Base-by-base conservation (phyloP, 2,888 invertebrate species). In the Terebella lapidaria region DNA sequence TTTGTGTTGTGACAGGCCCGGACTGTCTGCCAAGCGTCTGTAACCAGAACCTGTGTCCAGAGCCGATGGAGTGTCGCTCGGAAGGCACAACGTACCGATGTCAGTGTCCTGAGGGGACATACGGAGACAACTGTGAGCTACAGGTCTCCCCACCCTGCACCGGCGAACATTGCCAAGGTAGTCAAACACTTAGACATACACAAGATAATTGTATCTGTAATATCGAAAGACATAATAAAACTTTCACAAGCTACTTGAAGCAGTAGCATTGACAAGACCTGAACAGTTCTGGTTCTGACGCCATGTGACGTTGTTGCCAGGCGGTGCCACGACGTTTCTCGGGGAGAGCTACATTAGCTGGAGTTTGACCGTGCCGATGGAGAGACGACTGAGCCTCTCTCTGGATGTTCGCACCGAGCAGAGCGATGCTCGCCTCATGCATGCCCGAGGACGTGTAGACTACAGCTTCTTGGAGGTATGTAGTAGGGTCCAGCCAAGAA, bases 321-420 rank as follows among this genome's bases (percentile, higher is more conserved):
- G n/a, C n/a, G n/a, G n/a, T n/a, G n/a, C n/a, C n/a, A n/a, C n/a
- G 64, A 89, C 89, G 0, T 90, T 91, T 74, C 85, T 86, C 60
- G 91, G 91, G 0, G 88, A 88, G 72, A 90, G 91, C 73, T 92
- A 89, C 79, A 89, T 89, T 0, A 87, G 88, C 67, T 90, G 90
- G 78, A 85, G 86, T 64, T 68, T 84, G 56, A 71, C 74, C 18
- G 76, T 79, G 51, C 67, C 76, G 22, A 73, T 91, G 51, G 93
- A 92, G 77, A 89, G 90, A 74, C 88, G 90, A 74, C 84, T 95
- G 66, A 86, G 86, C 67, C 82, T 94, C 59, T 87, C 90, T 55
- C 79, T 95, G 70, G 85, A 90, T 66, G 85, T 96, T 66, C 85
- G 92, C 70, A 94, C 94, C 20, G 85, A 89, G 63, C 87, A 91